phyloP scores from a whole-genome alignment of 2,113 vertebrate genomes.

The Circaetus gallicus region DNA sequence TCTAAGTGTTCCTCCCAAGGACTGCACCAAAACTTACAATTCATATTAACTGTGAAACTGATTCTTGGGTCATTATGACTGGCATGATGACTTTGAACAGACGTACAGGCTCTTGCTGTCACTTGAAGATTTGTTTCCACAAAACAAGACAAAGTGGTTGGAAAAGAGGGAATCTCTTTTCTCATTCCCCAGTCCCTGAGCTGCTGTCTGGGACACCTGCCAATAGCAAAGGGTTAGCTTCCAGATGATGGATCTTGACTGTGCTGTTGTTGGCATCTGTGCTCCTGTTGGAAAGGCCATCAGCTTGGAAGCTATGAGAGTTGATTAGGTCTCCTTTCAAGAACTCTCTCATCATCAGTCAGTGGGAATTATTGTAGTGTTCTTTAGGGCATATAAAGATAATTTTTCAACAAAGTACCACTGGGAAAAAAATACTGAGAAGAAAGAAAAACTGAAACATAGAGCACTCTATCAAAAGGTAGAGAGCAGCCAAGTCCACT shows the following conservation, averaged over 20 bases:
- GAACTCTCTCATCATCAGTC: not conserved
- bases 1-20: not conserved
- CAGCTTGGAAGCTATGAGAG: not conserved
- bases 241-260: not conserved
- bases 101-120: not conserved
- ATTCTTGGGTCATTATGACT: not conserved
- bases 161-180: not conserved
- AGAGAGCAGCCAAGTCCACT: not conserved
- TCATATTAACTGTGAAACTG: not conserved
- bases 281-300: not conserved
- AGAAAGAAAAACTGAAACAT: not conserved
- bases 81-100: not conserved
- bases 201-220: conserved; percentile 16
- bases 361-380: not conserved
- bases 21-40: not conserved
- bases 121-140: not conserved
- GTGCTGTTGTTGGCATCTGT: not conserved
- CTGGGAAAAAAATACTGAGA: not conserved
- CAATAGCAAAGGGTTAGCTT: not conserved
- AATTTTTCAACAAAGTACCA: not conserved
- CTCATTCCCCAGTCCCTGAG: not conserved
- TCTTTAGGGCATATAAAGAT: not conserved
- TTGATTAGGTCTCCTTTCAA: not conserved
- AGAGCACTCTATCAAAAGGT: not conserved
- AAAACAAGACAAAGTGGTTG: not conserved